phyloP scores from a whole-genome alignment of 2,113 vertebrate genomes.

The Hymenochirus boettgeri region DNA sequence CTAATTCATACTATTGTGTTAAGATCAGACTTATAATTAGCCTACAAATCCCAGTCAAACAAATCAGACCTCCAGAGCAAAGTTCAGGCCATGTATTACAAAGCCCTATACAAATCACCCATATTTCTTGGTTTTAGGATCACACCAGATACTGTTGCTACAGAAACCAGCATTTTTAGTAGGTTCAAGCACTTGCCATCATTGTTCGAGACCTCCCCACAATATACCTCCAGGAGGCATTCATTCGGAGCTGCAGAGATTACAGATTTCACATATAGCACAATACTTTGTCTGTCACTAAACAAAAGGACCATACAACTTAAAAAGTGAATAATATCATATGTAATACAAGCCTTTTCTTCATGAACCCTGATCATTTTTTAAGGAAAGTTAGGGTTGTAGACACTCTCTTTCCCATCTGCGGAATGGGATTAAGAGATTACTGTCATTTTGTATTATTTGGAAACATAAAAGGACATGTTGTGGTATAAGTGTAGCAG shows the following conservation, averaged over 20 bases:
- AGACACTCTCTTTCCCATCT: no score
- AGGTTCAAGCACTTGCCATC: background rate
- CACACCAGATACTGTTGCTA: slow-evolving; percentile 3
- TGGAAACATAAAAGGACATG: no score
- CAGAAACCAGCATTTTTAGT: slow-evolving; percentile 3
- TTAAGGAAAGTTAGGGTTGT: no score
- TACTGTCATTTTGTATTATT: no score
- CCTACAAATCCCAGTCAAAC: slow-evolving; percentile 2
- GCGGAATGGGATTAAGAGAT: no score
- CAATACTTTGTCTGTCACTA: background rate
- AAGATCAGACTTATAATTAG: slow-evolving; percentile 3
- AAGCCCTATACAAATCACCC: background rate
- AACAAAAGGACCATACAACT: background rate
- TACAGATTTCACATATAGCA: background rate
- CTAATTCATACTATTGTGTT: background rate
- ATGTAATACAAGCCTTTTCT: no score
- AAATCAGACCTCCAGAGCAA: background rate
- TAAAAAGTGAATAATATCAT: no score
- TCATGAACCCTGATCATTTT: no score
- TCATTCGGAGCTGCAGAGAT: background rate
- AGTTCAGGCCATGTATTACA: background rate
- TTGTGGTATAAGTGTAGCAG: no score
- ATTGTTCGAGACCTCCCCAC: background rate
- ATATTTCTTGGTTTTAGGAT: background rate
- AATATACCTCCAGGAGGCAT: background rate